These are phyloP conservation scores for Trissolcus brochymenae DNA, from an alignment of 2,888 invertebrate species.

Conservation along the genomic window DNA sequence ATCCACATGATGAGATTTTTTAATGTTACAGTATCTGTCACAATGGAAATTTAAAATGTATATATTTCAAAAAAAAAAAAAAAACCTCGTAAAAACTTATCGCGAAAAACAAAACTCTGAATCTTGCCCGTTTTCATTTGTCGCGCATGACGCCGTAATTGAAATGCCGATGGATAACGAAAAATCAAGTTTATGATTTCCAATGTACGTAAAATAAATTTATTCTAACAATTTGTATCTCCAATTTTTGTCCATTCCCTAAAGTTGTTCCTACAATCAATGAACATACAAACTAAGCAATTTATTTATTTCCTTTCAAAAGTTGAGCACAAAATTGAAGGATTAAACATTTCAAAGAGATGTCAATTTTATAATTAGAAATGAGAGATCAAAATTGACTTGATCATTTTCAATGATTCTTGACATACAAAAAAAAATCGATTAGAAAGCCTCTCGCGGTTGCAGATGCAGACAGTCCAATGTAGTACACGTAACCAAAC, in stretches of 20 bases:
- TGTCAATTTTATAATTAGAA: too few relatives aligned
- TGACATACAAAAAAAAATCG: not conserved
- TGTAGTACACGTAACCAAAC: too few relatives aligned
- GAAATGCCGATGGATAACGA: constrained; percentile 32
- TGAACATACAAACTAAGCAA: too few relatives aligned
- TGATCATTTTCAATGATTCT: too few relatives aligned
- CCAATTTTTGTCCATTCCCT: not conserved
- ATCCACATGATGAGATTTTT: constrained; percentile 74
- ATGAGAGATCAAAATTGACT: too few relatives aligned
- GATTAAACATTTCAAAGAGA: too few relatives aligned
- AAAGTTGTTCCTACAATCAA: too few relatives aligned
- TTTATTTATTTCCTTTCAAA: too few relatives aligned
- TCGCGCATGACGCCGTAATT: constrained; percentile 21
- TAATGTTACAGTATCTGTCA: constrained; percentile 71
- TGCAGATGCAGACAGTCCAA: too few relatives aligned
- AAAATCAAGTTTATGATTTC: constrained; percentile 30
- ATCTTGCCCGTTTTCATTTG: constrained; percentile 23
- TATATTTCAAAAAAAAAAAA: constrained; percentile 36
- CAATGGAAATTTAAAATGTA: constrained; percentile 53
- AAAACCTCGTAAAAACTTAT: constrained; percentile 9
- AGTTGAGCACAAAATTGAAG: too few relatives aligned
- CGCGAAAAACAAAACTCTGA: constrained; percentile 3
- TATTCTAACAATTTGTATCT: constrained; percentile 18
- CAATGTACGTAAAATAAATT: constrained; percentile 41
- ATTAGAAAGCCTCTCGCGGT: constrained; percentile 1